Conservation (phyloP, 2,888 invertebrate genomes). For the Nemoura dubitans region DNA sequence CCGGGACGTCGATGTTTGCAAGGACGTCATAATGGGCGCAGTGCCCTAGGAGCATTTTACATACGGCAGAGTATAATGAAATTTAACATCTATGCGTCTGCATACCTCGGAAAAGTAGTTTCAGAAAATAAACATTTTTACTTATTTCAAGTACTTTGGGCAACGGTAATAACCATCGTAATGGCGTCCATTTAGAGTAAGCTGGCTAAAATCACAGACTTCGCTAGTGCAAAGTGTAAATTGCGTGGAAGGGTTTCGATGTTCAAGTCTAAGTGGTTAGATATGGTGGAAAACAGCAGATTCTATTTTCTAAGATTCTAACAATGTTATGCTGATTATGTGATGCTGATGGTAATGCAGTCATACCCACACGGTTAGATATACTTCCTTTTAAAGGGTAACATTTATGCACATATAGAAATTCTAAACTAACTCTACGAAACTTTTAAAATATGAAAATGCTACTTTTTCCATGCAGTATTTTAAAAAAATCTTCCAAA, state of each 20-base stretch:
- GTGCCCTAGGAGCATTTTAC: background rate
- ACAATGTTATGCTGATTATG: background rate
- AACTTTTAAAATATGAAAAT: constrained; percentile 2
- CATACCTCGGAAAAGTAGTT: too few species aligned
- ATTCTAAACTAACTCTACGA: background rate
- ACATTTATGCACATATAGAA: background rate
- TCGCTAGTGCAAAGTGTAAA: background rate
- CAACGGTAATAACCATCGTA: too few species aligned
- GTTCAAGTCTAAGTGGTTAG: background rate
- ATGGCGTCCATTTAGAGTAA: too few species aligned
- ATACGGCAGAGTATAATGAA: too few species aligned
- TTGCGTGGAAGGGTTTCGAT: background rate
- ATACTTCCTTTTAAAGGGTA: background rate
- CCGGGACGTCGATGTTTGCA: background rate
- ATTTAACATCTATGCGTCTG: too few species aligned
- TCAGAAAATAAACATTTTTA: too few species aligned
- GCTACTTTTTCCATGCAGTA: background rate
- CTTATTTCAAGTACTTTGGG: too few species aligned
- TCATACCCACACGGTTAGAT: background rate
- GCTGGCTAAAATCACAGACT: background rate
- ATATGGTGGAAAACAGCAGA: background rate
- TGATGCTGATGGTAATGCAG: background rate
- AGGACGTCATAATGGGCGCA: background rate
- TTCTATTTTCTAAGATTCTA: background rate
- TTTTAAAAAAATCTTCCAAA: background rate